Conservation (phyloP, 2,888 invertebrate species). For the Acanthoscelides obtectus region DNA sequence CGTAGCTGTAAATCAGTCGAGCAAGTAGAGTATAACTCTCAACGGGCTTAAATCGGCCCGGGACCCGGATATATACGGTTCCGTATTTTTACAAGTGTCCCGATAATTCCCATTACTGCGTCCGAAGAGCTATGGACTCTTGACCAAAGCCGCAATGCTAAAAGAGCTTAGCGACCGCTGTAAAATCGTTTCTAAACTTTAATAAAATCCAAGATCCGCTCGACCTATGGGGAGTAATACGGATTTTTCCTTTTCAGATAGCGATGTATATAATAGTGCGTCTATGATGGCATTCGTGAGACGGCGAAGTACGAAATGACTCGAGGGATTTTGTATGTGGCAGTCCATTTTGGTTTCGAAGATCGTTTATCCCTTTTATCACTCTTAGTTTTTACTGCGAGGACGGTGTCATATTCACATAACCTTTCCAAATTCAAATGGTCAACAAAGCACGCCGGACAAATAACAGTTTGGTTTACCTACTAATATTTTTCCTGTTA, state of each 20-base stretch:
- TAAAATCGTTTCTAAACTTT: not conserved
- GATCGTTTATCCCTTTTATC: too few species aligned
- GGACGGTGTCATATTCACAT: too few species aligned
- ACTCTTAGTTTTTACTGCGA: too few species aligned
- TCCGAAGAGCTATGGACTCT: slow-evolving; percentile 26
- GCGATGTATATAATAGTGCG: not conserved
- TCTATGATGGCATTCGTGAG: not conserved
- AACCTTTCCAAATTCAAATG: too few species aligned
- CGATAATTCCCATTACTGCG: slow-evolving; percentile 28
- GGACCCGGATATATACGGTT: not conserved
- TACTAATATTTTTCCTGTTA: too few species aligned
- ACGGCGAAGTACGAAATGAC: too few species aligned
- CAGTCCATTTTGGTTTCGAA: too few species aligned
- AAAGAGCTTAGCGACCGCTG: not conserved
- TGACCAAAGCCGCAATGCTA: slow-evolving; percentile 3
- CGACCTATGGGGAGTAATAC: not conserved
- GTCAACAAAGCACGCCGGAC: too few species aligned
- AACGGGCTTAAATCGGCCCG: not conserved
- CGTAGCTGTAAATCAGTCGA: not conserved
- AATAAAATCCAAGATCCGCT: not conserved
- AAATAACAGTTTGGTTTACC: too few species aligned
- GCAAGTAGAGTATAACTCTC: not conserved
- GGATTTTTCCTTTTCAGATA: not conserved
- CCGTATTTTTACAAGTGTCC: slow-evolving; percentile 30
- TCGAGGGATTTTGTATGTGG: too few species aligned